Conservation (phyloP, 2,888 invertebrate species). For the Folsomia manolachei region DNA sequence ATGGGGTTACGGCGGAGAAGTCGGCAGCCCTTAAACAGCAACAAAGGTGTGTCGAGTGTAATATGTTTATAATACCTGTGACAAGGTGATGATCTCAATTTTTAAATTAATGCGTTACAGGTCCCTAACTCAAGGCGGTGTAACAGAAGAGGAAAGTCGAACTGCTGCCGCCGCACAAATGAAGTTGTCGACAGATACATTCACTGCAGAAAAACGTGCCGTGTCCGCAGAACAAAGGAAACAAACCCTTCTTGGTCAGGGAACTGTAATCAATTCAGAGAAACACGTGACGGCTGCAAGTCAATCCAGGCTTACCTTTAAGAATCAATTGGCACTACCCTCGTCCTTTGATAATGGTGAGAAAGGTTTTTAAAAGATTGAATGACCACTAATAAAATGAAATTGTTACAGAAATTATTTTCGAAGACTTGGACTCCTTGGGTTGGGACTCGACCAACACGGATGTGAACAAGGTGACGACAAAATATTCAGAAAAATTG, state of each 20-base stretch:
- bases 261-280: slow-evolving; percentile 68
- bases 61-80: background rate
- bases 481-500: slow-evolving; percentile 74
- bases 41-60: slow-evolving; percentile 57
- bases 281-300: slow-evolving; percentile 72
- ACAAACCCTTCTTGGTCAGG: slow-evolving; percentile 40
- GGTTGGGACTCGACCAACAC: slow-evolving; percentile 70
- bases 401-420: slow-evolving; percentile 55
- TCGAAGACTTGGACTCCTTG: slow-evolving; percentile 76
- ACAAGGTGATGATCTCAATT: background rate
- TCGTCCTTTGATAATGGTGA: slow-evolving; percentile 53
- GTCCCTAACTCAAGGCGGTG: slow-evolving; percentile 76
- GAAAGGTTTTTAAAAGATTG: background rate
- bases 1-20: slow-evolving; percentile 81
- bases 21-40: slow-evolving; percentile 74
- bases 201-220: slow-evolving; percentile 72
- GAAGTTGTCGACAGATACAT: slow-evolving; percentile 79
- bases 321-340: slow-evolving; percentile 44
- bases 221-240: slow-evolving; percentile 46
- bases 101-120: slow-evolving; percentile 57
- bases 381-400: slow-evolving; percentile 51
- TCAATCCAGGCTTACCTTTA: slow-evolving; percentile 75
- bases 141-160: slow-evolving; percentile 80
- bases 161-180: slow-evolving; percentile 79
- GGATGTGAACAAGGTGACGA: slow-evolving; percentile 77